Percentiles rank a stretch among this genome's conserved stretches.
Conservation (phyloP, 1,140 invertebrate genomes). For the Vanessa atalanta region DNA sequence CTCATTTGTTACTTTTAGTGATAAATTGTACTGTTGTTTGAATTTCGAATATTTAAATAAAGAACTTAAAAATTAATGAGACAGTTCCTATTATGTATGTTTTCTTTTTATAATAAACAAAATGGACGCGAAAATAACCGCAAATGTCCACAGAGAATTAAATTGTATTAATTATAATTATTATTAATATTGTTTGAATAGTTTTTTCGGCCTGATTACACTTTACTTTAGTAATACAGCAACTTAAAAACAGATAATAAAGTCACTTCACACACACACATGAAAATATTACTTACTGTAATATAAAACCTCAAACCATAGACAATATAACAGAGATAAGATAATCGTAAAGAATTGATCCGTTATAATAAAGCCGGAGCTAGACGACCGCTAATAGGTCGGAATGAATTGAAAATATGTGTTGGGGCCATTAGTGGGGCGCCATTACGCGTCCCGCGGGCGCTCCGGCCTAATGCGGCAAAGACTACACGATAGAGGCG, state of each 20-base stretch:
- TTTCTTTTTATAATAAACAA: too few species aligned
- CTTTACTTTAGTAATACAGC: too few species aligned
- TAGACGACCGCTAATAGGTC: constrained; percentile 51
- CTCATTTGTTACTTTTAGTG: not conserved
- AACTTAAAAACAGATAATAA: too few species aligned
- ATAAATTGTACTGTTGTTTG: not conserved
- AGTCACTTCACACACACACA: not conserved
- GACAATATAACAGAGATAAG: constrained; percentile 40
- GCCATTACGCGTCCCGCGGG: constrained; percentile 65
- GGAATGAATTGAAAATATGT: constrained; percentile 72
- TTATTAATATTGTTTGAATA: too few species aligned
- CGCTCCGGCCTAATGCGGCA: constrained; percentile 52
- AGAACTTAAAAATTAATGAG: too few species aligned
- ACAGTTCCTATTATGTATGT: too few species aligned
- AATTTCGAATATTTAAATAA: too few species aligned
- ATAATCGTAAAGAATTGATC: constrained; percentile 53
- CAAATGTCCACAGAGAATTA: too few species aligned
- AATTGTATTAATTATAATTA: too few species aligned
- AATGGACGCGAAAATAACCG: too few species aligned
- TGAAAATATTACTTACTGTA: not conserved
- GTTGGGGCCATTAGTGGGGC: constrained; percentile 61
- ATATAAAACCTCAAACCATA: constrained; percentile 32
- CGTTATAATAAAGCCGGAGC: constrained; percentile 44
- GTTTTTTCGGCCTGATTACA: too few species aligned
- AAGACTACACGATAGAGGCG: constrained; percentile 30